Base-by-base conservation (phyloP, 2,113 vertebrate genomes). In the Orientallactaga bullata region DNA sequence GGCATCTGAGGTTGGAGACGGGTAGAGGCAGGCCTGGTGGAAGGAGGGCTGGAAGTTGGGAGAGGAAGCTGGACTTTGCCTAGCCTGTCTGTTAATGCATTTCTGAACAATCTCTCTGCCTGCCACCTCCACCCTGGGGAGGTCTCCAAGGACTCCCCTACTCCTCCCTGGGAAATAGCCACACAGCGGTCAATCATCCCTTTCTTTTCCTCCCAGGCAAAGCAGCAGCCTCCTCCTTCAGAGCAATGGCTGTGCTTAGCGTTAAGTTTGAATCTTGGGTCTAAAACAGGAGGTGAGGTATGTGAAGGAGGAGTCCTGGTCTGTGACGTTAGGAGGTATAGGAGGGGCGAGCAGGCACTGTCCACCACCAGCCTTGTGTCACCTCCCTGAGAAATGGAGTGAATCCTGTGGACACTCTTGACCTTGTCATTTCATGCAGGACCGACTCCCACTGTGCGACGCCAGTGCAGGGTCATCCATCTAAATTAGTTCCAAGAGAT, bases 81-180 rank as follows among this genome's bases (percentile, higher is more conserved):
- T 26, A 88, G 63, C 78, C 85, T 78, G 66, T 63, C 83, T 94
- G 90, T 73, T 85, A 88, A 0, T 37, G 37, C 15, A 68, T 83
- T 2, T 1, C 69, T 0, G 21, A 69, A 39, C 24, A 32, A 30
- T 39, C 4, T 12, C 26, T 39, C 6, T 47, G 30, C n/a, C 84
- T 91, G 79, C 83, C 66, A 9, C 28, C 71, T 83, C 86, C 93
- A 85, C 76, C 66, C 84, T 4, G 8, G 65, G 71, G 90, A 88
- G 83, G 86, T 42, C 74, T 86, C 93, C n/a, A n/a, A 93, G 85
- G 30, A 2, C 20, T 37, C 32, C 42, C 15, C 0, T 18, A 1
- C 51, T 35, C 71, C 39, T 92, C n/a, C 30, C 18, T 24, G 79
- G 79, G 66, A 82, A 42, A 72, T 18, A n/a, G 1, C 60, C 51